Evolutionary conservation across 2,888 invertebrate species (phyloP).

Genomic region (Chloroclystis v-ata): DNA sequence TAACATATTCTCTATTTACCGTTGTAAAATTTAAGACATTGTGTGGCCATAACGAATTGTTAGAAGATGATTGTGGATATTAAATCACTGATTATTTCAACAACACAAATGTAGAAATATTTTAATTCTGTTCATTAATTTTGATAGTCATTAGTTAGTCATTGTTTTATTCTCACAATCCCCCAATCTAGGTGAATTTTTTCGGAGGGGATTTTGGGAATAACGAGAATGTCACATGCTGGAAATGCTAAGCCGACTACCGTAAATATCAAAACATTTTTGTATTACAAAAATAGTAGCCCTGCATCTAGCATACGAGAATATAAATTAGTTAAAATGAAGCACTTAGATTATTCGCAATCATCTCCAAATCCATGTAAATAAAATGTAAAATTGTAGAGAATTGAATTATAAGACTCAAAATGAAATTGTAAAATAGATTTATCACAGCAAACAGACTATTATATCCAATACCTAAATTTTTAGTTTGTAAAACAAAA

Average conservation of each 20-base stretch:
- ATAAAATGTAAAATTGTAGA: conserved; percentile 70
- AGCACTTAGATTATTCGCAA: conserved; percentile 39
- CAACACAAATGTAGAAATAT: too few species aligned
- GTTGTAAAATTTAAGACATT: conserved; percentile 66
- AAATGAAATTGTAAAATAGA: conserved; percentile 61
- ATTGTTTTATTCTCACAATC: too few species aligned
- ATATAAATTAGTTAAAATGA: conserved; percentile 5
- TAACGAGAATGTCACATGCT: too few species aligned
- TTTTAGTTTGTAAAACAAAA: conserved; percentile 75
- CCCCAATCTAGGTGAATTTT: too few species aligned
- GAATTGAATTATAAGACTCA: conserved; percentile 48
- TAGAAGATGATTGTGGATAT: conserved; percentile 47
- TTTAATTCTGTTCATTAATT: too few species aligned
- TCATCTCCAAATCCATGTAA: conserved; percentile 54
- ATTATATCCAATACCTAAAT: conserved; percentile 73
- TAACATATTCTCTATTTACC: conserved; percentile 58
- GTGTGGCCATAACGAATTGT: conserved; percentile 68
- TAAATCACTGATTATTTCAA: neutral
- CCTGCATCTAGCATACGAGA: conserved; percentile 11
- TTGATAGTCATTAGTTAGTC: too few species aligned
- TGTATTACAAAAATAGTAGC: too few species aligned
- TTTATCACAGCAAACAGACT: conserved; percentile 62
- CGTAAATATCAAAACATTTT: too few species aligned
- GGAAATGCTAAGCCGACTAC: too few species aligned
- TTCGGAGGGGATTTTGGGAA: too few species aligned